Percentiles rank a stretch among this genome's conserved stretches.
Evolutionary conservation across 2,113 vertebrate genomes (phyloP).

Genomic region (Menura novaehollandiae): DNA sequence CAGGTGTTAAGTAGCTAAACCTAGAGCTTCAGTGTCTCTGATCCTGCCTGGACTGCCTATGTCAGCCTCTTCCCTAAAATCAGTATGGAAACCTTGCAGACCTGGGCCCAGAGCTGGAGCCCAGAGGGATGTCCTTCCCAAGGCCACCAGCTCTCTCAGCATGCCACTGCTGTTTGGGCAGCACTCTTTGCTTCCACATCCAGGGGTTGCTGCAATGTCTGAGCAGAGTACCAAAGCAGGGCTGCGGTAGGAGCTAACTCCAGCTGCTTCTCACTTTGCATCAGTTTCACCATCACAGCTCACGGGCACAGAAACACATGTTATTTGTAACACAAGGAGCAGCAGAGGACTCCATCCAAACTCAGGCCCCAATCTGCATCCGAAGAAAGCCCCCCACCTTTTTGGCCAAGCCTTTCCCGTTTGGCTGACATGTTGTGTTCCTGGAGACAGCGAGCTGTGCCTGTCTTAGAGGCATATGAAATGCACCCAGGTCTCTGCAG

Average conservation of each 20-base stretch:
- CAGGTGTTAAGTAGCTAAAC: background rate
- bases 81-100: background rate
- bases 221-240: fast-evolving
- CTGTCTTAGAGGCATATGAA: fast-evolving
- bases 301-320: fast-evolving
- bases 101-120: background rate
- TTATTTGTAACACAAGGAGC: background rate
- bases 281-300: background rate
- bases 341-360: background rate
- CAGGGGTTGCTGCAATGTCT: background rate
- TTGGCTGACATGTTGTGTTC: background rate
- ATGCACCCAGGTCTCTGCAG: background rate
- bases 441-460: fast-evolving
- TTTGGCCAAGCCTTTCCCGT: fast-evolving
- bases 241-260: background rate
- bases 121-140: background rate
- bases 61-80: background rate
- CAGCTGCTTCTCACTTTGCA: background rate
- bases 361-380: background rate
- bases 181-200: background rate
- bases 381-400: background rate
- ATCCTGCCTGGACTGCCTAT: background rate
- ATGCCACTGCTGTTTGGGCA: background rate
- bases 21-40: background rate
- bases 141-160: background rate